These are phyloP conservation scores for Drepanosiphum platanoidis DNA, from an alignment of 2,888 invertebrate genomes.

Conservation along the genomic window DNA sequence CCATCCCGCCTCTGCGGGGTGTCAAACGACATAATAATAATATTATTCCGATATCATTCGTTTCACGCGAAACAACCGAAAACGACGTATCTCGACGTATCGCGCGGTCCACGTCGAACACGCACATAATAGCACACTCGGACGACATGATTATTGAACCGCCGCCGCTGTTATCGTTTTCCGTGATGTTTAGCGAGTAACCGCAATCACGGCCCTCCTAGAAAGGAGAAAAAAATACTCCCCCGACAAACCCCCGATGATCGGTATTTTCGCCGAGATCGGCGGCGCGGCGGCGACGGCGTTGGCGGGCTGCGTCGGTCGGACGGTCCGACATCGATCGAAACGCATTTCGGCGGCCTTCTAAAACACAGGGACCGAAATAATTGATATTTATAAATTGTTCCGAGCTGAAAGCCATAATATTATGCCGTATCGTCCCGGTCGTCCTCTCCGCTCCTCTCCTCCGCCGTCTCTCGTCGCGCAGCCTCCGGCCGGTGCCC, in stretches of 20 bases:
- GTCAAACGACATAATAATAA: neutral
- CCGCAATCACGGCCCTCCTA: neutral
- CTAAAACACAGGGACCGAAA: conserved; percentile 14
- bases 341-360: neutral
- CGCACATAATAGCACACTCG: neutral
- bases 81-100: neutral
- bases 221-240: too few relatives aligned
- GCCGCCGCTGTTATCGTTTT: neutral
- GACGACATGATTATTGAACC: neutral
- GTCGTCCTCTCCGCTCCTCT: neutral
- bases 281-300: neutral
- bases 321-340: neutral
- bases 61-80: neutral
- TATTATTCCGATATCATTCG: neutral
- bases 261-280: neutral
- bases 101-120: neutral
- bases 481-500: neutral
- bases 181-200: neutral
- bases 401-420: conserved; percentile 9
- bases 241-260: too few relatives aligned
- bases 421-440: conserved; percentile 3
- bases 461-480: neutral
- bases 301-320: neutral
- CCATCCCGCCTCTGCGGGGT: neutral
- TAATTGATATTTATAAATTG: conserved; percentile 58